Evolutionary conservation across 2,888 invertebrate genomes (phyloP).

Genomic region (Theretra japonica): DNA sequence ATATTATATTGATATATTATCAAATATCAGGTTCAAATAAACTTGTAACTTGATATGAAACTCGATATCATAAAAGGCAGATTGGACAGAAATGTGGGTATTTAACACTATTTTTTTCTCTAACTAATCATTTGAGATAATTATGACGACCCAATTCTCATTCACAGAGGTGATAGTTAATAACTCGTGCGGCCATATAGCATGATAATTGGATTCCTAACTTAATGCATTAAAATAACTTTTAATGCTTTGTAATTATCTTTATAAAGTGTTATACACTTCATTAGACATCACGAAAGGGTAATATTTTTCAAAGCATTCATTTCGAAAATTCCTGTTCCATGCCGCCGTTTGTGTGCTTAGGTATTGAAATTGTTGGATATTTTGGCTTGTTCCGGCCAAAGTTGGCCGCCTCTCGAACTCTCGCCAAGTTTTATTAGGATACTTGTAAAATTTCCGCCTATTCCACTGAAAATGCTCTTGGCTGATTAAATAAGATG

Average conservation of each 20-base stretch:
- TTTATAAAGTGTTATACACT: constrained; percentile 32
- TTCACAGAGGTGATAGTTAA: too few relatives aligned
- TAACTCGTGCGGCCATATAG: too few relatives aligned
- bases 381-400: constrained; percentile 62
- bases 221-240: neutral
- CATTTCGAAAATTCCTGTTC: constrained; percentile 29
- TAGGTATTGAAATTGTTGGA: constrained; percentile 73
- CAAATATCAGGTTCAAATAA: too few relatives aligned
- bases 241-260: neutral
- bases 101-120: too few relatives aligned
- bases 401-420: constrained; percentile 65
- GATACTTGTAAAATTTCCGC: constrained; percentile 83
- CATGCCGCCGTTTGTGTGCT: constrained; percentile 29
- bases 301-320: constrained; percentile 21
- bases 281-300: constrained; percentile 20
- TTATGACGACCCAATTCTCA: too few relatives aligned
- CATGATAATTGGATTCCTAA: too few relatives aligned
- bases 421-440: constrained; percentile 80
- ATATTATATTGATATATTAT: too few relatives aligned
- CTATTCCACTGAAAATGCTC: constrained; percentile 75
- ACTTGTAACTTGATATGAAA: too few relatives aligned
- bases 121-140: too few relatives aligned
- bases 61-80: too few relatives aligned
- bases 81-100: too few relatives aligned
- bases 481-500: constrained; percentile 82